Base-by-base conservation (phyloP, 2,797 vertebrate species). In the Naso thynnoides region DNA sequence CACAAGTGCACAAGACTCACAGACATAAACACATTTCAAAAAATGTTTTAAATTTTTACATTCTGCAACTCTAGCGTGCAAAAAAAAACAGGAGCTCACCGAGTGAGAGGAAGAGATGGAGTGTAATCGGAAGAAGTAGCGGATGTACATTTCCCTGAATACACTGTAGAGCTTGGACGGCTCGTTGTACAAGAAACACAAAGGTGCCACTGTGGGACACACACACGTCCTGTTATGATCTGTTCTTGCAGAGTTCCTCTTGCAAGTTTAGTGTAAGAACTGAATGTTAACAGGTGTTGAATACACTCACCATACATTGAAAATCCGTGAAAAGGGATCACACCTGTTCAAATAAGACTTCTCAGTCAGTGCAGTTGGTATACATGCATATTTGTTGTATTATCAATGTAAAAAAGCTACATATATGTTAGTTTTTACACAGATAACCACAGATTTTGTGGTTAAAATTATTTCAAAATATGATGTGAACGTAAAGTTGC, bases 181-280 rank as follows among this genome's bases (percentile, higher is more conserved):
- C 88, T 99, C 98, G n/a, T 98, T 96, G 92, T 99, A 99, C 77
- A 99, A 88, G 93, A 99, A 99, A 91, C 98, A 99, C 90, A 99
- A 94, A 45, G 98, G 98, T 44, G 98, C 97, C 88, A 99, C 98
- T 99, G 94, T 8, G 92, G 91, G 69, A 74, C 82, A 61, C 47
- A 24, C 56, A 76, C 23, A 76, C 23, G 24, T 8, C 1, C 24
- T n/a, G 23, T 70, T 13, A 49, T 8, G 36, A 31, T 3, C 16
- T 27, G 23, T 27, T 70, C 31, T 52, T 27, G 11, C 26, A 24
- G 23, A 10, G 4, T 48, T 50, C 36, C 26, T 39, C 9, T 8
- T 42, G 44, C 3, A 33, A 13, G 5, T 31, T 29, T 4, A 56
- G 13, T 9, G n/a, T 23, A 3, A 55, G 38, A 60, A 18, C 14